Percentiles rank a stretch among this genome's conserved stretches.
Evolutionary conservation across 2,888 invertebrate species (phyloP).

Genomic region (Drosophila meridionalis): DNA sequence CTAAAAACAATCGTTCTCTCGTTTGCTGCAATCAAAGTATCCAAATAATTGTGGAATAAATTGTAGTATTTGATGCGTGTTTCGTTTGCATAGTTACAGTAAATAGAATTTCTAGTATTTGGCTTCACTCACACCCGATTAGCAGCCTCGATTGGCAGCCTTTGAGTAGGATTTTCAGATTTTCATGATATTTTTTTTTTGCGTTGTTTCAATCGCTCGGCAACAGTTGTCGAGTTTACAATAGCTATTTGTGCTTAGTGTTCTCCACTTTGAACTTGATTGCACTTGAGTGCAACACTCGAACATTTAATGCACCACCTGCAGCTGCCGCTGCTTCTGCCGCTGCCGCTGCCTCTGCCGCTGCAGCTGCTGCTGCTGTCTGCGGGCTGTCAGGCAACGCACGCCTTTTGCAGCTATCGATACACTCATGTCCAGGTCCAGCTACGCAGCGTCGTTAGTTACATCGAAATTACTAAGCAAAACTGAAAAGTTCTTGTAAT

Average conservation of each 20-base stretch:
- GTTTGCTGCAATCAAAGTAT: background rate
- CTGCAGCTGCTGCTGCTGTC: conserved; percentile 16
- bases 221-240: conserved; percentile 48
- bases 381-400: background rate
- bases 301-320: conserved; percentile 27
- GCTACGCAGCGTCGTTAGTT: background rate
- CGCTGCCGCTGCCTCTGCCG: background rate
- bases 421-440: background rate
- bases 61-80: background rate
- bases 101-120: background rate
- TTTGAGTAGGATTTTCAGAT: background rate
- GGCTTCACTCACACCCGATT: background rate
- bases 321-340: conserved; percentile 3
- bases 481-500: background rate
- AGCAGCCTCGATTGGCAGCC: background rate
- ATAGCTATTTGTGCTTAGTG: conserved; percentile 17
- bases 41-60: background rate
- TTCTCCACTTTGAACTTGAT: conserved; percentile 26
- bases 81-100: background rate
- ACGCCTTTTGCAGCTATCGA: conserved; percentile 8
- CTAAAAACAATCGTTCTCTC: too few relatives aligned
- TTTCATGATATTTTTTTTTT: background rate
- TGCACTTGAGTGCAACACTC: conserved; percentile 37
- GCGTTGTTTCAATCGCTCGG: conserved; percentile 25
- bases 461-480: conserved; percentile 1